Conservation (phyloP, 1,140 invertebrate species). For the Metaphire vulgaris region DNA sequence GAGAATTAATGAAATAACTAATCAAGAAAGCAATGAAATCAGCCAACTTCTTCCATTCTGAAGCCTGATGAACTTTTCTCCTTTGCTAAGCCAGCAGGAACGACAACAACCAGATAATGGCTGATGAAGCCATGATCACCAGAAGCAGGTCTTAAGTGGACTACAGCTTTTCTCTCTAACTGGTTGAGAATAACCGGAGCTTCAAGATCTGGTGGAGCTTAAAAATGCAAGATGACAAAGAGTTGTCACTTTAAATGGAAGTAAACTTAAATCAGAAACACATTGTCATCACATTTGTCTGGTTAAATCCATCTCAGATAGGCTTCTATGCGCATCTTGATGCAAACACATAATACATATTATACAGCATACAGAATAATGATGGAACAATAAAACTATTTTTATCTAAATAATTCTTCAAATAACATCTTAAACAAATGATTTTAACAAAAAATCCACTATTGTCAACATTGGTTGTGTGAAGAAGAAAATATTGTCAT, state of each 20-base stretch:
- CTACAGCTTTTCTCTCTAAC: constrained; percentile 76
- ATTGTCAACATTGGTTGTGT: no score
- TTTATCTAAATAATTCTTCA: no score
- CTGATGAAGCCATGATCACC: constrained; percentile 98
- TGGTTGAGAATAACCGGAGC: constrained; percentile 85
- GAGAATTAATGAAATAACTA: not conserved
- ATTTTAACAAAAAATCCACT: no score
- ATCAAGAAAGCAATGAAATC: not conserved
- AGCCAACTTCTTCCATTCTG: constrained; percentile 71
- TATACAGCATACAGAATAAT: not conserved
- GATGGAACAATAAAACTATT: no score
- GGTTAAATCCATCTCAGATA: constrained; percentile 5
- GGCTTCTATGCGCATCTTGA: constrained; percentile 8
- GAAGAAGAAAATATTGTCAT: no score
- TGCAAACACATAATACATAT: not conserved
- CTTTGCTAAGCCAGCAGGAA: constrained; percentile 72
- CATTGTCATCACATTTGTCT: constrained; percentile 19
- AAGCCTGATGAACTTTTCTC: constrained; percentile 81
- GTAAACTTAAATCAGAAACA: constrained; percentile 19
- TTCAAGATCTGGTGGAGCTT: constrained; percentile 89
- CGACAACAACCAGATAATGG: constrained; percentile 92
- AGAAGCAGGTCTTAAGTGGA: constrained; percentile 86
- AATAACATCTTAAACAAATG: no score
- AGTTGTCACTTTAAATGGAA: constrained; percentile 18
- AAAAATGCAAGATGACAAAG: constrained; percentile 46